A percentile compares a stretch with the other conserved stretches of the same genome.
Conservation (phyloP, 2,888 invertebrate species). For the Apotomis capreana region DNA sequence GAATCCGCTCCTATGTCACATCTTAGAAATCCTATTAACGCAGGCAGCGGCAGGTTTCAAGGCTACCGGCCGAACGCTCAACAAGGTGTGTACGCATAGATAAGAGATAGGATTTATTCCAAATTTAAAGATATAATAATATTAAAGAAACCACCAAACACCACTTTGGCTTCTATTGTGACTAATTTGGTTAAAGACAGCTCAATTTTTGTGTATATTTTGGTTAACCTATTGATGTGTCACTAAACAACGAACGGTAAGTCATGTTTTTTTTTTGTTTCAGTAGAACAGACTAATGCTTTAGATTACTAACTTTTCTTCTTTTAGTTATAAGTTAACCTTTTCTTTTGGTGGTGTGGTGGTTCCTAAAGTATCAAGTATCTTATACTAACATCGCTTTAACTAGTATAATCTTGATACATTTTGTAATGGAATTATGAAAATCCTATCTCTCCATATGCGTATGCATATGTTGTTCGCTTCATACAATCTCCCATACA, state of each 20-base stretch:
- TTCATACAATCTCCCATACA: constrained; percentile 25
- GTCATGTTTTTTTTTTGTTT: constrained; percentile 60
- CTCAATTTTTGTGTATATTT: constrained; percentile 65
- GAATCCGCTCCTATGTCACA: constrained; percentile 80
- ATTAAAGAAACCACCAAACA: constrained; percentile 67
- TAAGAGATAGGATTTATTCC: constrained; percentile 69
- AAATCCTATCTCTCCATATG: constrained; percentile 80
- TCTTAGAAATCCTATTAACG: constrained; percentile 72
- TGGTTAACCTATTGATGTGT: constrained; percentile 59
- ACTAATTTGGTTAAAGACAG: constrained; percentile 75
- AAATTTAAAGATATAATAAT: constrained; percentile 46
- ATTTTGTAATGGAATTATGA: constrained; percentile 53
- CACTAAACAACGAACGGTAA: constrained; percentile 72
- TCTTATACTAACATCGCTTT: constrained; percentile 47
- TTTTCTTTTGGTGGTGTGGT: constrained; percentile 77
- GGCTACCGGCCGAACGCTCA: constrained; percentile 78
- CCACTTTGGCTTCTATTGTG: constrained; percentile 74
- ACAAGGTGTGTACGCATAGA: constrained; percentile 78
- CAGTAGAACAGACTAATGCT: constrained; percentile 55
- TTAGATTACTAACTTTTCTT: constrained; percentile 54
- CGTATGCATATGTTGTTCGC: constrained; percentile 58
- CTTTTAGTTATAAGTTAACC: constrained; percentile 46
- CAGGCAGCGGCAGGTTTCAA: constrained; percentile 76
- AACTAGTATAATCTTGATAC: constrained; percentile 53
- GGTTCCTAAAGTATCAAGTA: constrained; percentile 60